Conservation (phyloP, 2,888 invertebrate species). For the Heterodera filipjevi region DNA sequence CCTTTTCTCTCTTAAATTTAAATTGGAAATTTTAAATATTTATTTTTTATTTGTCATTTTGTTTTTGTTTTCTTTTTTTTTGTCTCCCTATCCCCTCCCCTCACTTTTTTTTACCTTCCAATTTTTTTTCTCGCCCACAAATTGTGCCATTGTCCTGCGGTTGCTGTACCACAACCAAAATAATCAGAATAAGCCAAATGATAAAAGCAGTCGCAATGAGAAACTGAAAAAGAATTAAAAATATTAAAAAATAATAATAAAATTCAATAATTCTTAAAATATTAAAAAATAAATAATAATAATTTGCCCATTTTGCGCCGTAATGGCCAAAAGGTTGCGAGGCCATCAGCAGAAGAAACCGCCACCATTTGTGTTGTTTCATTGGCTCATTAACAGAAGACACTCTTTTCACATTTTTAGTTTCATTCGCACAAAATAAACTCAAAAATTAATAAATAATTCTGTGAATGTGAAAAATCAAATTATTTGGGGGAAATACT, state of each 20-base stretch:
- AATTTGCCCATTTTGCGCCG: not conserved
- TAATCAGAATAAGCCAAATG: not conserved
- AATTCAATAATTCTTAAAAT: not conserved
- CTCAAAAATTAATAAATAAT: too few relatives aligned
- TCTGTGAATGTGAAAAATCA: too few relatives aligned
- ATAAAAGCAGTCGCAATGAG: not conserved
- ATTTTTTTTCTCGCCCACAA: not conserved
- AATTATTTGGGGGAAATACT: too few relatives aligned
- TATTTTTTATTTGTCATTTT: not conserved
- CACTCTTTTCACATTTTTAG: too few relatives aligned
- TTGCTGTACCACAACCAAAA: constrained; percentile 5
- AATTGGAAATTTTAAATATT: not conserved
- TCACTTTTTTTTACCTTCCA: not conserved
- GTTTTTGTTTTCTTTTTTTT: not conserved
- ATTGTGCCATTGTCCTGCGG: constrained; percentile 7
- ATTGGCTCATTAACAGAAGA: not conserved
- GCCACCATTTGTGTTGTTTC: not conserved
- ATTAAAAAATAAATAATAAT: not conserved
- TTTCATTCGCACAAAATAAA: too few relatives aligned
- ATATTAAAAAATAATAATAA: not conserved
- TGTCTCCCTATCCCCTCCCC: too few relatives aligned
- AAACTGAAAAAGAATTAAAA: not conserved
- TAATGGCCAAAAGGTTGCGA: not conserved
- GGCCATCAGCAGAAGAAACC: not conserved
- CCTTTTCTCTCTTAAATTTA: not conserved